These are phyloP conservation scores for Anolis sagrei DNA, from an alignment of 2,113 vertebrate genomes.

Conservation along the genomic window DNA sequence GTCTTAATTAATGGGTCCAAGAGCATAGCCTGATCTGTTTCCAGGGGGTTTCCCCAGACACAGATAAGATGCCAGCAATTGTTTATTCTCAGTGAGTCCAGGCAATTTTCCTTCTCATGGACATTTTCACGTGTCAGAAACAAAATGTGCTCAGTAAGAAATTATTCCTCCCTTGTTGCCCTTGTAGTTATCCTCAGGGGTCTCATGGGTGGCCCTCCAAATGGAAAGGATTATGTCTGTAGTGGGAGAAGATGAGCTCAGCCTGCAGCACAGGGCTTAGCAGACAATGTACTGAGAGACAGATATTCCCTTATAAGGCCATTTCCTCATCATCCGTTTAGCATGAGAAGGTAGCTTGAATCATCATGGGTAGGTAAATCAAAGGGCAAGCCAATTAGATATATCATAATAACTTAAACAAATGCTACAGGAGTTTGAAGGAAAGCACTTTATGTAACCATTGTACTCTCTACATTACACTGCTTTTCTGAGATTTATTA, in stretches of 20 bases:
- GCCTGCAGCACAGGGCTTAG: background rate
- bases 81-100: background rate
- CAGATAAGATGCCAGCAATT: background rate
- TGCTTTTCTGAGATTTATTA: conserved; percentile 12
- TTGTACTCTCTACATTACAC: background rate
- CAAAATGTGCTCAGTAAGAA: background rate
- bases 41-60: background rate
- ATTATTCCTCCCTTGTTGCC: background rate
- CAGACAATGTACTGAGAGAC: background rate
- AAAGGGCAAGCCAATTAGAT: background rate
- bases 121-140: background rate
- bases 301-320: conserved; percentile 2
- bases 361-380: conserved; percentile 19
- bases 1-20: background rate
- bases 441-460: background rate
- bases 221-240: background rate
- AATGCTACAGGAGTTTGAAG: background rate
- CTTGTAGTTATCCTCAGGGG: background rate
- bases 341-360: background rate
- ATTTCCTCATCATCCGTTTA: background rate
- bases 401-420: background rate
- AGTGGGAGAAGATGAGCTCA: background rate
- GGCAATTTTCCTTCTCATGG: background rate
- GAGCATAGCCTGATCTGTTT: background rate
- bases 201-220: background rate